Conservation (phyloP, 2,113 vertebrate genomes). For the Butorides virescens region DNA sequence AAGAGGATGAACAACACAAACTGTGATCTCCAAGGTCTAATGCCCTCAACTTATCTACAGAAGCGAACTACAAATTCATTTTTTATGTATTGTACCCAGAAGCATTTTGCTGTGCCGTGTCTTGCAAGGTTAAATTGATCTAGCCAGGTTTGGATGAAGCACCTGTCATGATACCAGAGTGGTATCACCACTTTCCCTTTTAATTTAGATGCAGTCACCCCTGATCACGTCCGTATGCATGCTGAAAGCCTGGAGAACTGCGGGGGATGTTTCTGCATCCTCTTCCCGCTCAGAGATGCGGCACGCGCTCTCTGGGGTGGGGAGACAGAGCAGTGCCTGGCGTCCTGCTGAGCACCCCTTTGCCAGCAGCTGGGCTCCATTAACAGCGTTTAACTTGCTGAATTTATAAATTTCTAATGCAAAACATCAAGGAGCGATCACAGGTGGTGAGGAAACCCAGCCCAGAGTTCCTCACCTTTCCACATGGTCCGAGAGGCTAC, state of each 20-base stretch:
- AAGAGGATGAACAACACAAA: not conserved
- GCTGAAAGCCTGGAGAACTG: not conserved
- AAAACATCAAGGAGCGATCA: not conserved
- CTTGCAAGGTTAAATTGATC: not conserved
- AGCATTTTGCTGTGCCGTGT: not conserved
- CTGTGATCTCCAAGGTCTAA: not conserved
- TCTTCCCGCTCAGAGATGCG: not conserved
- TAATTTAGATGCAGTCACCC: not conserved
- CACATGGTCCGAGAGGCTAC: not conserved
- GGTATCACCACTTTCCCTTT: not conserved
- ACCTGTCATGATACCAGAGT: not conserved
- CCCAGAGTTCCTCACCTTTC: not conserved
- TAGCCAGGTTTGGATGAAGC: not conserved
- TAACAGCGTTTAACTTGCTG: not conserved
- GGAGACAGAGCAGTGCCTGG: not conserved
- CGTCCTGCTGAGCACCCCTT: not conserved
- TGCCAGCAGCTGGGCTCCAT: not conserved
- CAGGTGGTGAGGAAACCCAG: not conserved
- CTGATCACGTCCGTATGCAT: not conserved
- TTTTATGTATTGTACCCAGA: not conserved
- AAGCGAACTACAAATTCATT: not conserved
- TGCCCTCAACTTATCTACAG: not conserved
- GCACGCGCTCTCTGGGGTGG: not conserved
- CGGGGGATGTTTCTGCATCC: not conserved
- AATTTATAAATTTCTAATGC: not conserved